Conservation (phyloP, 1,140 invertebrate species). For the Armadillidium nasatum region DNA sequence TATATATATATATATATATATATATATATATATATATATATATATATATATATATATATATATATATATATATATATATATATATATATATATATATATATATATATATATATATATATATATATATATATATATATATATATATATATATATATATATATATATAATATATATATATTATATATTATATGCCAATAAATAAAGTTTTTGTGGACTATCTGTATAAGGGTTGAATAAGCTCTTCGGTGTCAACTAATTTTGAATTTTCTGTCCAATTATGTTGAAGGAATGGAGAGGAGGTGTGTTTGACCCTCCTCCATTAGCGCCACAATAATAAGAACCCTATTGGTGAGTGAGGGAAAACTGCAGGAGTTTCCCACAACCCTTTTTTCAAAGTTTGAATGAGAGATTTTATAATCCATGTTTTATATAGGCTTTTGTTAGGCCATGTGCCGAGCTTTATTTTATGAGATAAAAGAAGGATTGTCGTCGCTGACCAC, state of each 20-base stretch:
- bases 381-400: background rate
- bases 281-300: background rate
- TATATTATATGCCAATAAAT: background rate
- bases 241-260: conserved; percentile 7
- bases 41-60: too few species aligned
- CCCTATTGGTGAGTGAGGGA: background rate
- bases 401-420: background rate
- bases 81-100: too few species aligned
- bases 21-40: too few species aligned
- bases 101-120: too few species aligned
- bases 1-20: too few species aligned
- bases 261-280: conserved; percentile 10
- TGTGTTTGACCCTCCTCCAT: background rate
- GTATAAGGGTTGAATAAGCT: conserved; percentile 2
- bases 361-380: background rate
- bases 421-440: background rate
- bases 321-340: background rate
- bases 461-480: too few species aligned
- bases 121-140: too few species aligned
- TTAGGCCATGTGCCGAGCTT: background rate
- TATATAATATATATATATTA: background rate
- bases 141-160: too few species aligned
- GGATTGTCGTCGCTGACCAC: too few species aligned
- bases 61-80: too few species aligned
- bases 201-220: background rate